Evolutionary conservation across 35 echinoderm and acorn worm genomes (phyloP).

Genomic region (Stichopus chloronotus): DNA sequence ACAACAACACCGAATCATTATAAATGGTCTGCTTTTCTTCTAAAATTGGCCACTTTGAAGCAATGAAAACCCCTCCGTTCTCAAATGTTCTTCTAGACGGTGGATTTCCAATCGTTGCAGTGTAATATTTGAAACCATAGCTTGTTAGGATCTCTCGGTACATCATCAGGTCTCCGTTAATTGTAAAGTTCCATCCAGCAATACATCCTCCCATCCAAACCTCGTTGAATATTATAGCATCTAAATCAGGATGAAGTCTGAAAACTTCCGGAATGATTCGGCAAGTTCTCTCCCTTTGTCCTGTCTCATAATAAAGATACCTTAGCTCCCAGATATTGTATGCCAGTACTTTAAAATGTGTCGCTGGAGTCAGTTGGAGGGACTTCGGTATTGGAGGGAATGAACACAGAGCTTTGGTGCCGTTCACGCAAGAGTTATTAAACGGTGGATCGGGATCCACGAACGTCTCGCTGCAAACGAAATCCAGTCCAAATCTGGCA

Average conservation of each 20-base stretch:
- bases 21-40: conserved; percentile 71
- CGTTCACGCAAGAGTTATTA: conserved; percentile 63
- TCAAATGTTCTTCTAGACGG: conserved; percentile 62
- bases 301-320: conserved; percentile 88
- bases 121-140: conserved; percentile 87
- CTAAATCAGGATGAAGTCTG: conserved; percentile 79
- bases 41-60: conserved; percentile 91
- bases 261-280: conserved; percentile 78
- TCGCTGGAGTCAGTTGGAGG: conserved; percentile 55
- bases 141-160: conserved; percentile 77
- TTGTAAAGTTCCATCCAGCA: conserved; percentile 60
- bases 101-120: conserved; percentile 71
- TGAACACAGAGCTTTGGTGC: conserved; percentile 75
- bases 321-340: conserved; percentile 95
- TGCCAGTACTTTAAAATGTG: conserved; percentile 73
- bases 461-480: conserved; percentile 44
- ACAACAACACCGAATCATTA: conserved; percentile 16
- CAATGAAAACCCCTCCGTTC: conserved; percentile 94
- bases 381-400: conserved; percentile 53
- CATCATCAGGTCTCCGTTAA: conserved; percentile 52
- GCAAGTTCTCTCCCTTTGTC: conserved; percentile 91
- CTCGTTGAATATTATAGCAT: conserved; percentile 91
- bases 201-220: conserved; percentile 96
- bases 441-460: conserved; percentile 50
- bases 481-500: conserved; percentile 59